phyloP scores from a whole-genome alignment of 2,113 vertebrate species.

The Acinonyx jubatus region DNA sequence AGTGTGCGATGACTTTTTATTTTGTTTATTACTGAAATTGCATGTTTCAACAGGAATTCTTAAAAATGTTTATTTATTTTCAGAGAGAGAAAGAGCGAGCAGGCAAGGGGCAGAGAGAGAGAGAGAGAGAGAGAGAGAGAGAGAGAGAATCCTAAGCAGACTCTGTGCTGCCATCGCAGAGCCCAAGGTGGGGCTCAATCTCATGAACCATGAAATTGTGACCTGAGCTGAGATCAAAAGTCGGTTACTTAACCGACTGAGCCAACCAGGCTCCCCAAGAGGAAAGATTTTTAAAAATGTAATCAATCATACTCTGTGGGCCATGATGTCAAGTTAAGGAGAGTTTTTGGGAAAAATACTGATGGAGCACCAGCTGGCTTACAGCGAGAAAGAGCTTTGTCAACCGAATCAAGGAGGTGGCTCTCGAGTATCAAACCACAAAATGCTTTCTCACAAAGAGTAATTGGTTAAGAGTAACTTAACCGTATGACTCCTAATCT shows the following conservation, averaged over 20 bases:
- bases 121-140: too few relatives aligned
- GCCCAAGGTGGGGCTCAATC: too few relatives aligned
- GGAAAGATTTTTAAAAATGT: not conserved
- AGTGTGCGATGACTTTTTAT: not conserved
- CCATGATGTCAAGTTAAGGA: not conserved
- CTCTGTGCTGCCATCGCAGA: too few relatives aligned
- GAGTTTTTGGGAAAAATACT: not conserved
- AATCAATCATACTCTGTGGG: constrained; percentile 14
- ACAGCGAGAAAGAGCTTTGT: not conserved
- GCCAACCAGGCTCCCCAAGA: not conserved
- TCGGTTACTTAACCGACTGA: too few relatives aligned
- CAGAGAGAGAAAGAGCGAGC: too few relatives aligned
- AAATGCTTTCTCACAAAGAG: not conserved
- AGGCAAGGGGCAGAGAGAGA: too few relatives aligned
- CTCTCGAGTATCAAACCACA: not conserved
- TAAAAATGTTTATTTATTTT: not conserved
- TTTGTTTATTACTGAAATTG: not conserved
- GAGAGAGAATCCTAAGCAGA: too few relatives aligned
- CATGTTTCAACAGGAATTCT: not conserved
- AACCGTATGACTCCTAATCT: not conserved
- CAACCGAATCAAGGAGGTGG: not conserved
- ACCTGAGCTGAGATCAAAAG: too few relatives aligned
- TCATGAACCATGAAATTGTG: too few relatives aligned
- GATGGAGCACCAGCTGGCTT: not conserved
- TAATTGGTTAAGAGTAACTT: not conserved